Percentiles rank a stretch among this genome's conserved stretches.
These are phyloP conservation scores for Catharus bicknelli DNA, from an alignment of 2,113 vertebrate genomes.

Conservation along the genomic window DNA sequence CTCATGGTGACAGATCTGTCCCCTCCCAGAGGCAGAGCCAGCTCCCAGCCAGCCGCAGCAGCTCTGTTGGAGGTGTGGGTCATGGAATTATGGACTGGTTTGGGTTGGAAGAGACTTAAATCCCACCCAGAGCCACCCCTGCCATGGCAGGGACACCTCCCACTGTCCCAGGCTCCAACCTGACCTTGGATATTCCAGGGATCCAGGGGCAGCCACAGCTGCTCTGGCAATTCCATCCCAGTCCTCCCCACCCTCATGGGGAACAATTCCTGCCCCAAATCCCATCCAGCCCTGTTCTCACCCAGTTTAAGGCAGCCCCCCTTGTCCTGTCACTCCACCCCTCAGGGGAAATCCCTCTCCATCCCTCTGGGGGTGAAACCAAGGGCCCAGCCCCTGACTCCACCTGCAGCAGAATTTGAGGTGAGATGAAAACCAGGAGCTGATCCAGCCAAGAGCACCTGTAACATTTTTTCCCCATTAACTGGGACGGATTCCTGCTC, in stretches of 20 bases:
- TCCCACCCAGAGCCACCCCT: no score
- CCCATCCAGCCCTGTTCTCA: rapidly evolving
- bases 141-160: background rate
- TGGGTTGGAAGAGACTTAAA: background rate
- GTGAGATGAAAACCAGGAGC: background rate
- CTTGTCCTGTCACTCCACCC: background rate
- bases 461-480: rapidly evolving
- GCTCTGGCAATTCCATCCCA: background rate
- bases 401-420: background rate
- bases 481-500: background rate
- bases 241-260: background rate
- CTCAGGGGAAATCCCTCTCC: background rate
- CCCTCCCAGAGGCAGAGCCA: background rate
- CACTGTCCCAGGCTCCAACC: background rate
- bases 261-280: background rate
- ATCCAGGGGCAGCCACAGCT: background rate
- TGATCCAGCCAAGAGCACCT: background rate
- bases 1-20: background rate
- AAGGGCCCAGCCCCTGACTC: background rate
- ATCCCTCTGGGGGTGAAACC: background rate
- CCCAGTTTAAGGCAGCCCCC: background rate
- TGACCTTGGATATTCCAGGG: background rate
- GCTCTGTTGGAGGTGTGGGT: background rate
- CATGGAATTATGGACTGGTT: background rate
- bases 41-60: no score